Base-by-base conservation (phyloP, 2,797 vertebrate genomes). In the Gallinago solitaria region DNA sequence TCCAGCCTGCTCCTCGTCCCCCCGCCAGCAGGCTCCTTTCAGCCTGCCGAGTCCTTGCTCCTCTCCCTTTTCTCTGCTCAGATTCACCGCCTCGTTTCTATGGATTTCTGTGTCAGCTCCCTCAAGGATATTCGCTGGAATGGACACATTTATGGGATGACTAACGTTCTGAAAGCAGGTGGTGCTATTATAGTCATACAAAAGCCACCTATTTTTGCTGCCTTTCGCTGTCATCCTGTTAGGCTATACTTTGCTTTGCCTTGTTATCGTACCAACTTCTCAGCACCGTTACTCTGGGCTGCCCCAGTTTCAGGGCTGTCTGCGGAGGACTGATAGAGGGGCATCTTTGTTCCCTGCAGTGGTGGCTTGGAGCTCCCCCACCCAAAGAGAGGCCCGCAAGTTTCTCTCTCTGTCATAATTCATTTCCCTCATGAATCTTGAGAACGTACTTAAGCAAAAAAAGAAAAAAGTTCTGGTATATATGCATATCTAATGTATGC, bases 91-190 rank as follows among this genome's bases (percentile, higher is more conserved):
- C 83, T 87, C 4, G 32, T 97, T 96, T 96, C 92, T 96, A 93
- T 93, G 95, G 96, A 96, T 96, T 95, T 96, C 78, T 95, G 92
- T 96, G 94, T 95, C 95, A 96, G 95, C 95, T 96, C 92, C 96
- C 96, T 94, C 89, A 95, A 96, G 96, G 94, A 95, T 96, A 95
- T 94, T 96, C 64, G 3, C 91, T 87, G 94, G 90, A 96, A 95
- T 95, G 95, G 94, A 92, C 94, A 95, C 94, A 70, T 96, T 97
- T 95, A 91, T 5, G 35, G 94, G 92, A 95, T 95, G 89, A 90
- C 93, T 95, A 94, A 91, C 85, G 9, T 89, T 96, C 93, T 94
- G 96, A 90, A 96, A 94, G 90, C 96, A 96, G 95, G 92, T 96
- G 87, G 93, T 92, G 90, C 92, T 96, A 96, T 97, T 97, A 94